Evolutionary conservation across 1,140 invertebrate species (phyloP).

Genomic region (Saccostrea glomerata): DNA sequence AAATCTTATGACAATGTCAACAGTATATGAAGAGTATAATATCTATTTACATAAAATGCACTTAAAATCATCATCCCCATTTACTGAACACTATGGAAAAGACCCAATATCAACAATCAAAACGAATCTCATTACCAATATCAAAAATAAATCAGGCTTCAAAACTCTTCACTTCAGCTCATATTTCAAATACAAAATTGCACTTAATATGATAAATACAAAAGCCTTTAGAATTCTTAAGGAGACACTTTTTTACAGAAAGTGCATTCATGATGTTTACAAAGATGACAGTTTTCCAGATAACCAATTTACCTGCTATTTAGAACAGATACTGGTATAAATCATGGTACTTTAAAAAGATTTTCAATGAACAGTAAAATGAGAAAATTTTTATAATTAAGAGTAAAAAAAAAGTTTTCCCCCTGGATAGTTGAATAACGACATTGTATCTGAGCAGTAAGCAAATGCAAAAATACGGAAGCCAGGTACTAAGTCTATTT

Average conservation of each 20-base stretch:
- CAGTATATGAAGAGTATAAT: not conserved
- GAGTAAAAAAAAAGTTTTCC: not conserved
- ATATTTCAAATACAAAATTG: conserved; percentile 21
- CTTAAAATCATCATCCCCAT: not conserved
- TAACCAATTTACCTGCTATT: not conserved
- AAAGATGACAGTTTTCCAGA: conserved; percentile 22
- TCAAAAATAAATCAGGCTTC: conserved; percentile 31
- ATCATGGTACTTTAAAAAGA: not conserved
- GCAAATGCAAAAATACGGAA: not conserved
- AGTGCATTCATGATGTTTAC: conserved; percentile 19
- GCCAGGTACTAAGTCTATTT: not conserved
- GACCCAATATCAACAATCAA: conserved; percentile 18
- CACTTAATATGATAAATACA: not conserved
- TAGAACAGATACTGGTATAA: not conserved
- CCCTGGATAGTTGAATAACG: not conserved
- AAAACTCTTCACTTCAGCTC: conserved; percentile 17
- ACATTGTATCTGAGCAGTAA: not conserved
- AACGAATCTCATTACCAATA: not conserved
- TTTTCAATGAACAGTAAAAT: not conserved
- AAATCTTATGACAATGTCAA: conserved; percentile 22
- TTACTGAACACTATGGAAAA: not conserved
- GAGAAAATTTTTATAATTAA: not conserved
- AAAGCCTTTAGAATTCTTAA: not conserved
- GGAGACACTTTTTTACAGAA: not conserved
- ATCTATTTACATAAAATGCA: conserved; percentile 31